Evolutionary conservation across 2,888 invertebrate genomes (phyloP).

Genomic region (Xylocampa areola): DNA sequence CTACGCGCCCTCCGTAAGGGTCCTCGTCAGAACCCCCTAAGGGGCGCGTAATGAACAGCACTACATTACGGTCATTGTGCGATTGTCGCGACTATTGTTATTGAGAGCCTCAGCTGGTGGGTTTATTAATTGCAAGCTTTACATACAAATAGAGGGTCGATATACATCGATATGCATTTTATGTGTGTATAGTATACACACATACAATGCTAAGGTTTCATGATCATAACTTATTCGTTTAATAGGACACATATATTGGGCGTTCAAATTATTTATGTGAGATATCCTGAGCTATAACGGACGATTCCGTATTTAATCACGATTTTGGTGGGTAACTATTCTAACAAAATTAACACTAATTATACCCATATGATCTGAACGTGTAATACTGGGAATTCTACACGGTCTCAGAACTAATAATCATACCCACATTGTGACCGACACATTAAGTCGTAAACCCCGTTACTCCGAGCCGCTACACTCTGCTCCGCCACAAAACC

Average conservation of each 20-base stretch:
- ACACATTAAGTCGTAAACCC: not conserved
- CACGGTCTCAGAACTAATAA: too few relatives aligned
- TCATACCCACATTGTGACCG: not conserved
- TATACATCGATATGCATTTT: too few relatives aligned
- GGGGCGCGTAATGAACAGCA: constrained; percentile 26
- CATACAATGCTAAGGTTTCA: constrained; percentile 2
- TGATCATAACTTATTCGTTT: not conserved
- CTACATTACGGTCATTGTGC: constrained; percentile 22
- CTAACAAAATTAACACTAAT: too few relatives aligned
- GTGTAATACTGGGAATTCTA: too few relatives aligned
- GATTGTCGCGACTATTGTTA: constrained; percentile 22
- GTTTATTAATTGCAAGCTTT: constrained; percentile 23
- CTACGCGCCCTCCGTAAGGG: constrained; percentile 6
- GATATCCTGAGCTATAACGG: too few relatives aligned
- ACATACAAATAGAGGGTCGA: constrained; percentile 17
- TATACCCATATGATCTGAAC: too few relatives aligned
- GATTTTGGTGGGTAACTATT: too few relatives aligned
- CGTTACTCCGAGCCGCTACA: constrained; percentile 2
- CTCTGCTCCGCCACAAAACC: not conserved
- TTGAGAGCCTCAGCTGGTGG: constrained; percentile 1
- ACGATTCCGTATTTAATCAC: too few relatives aligned
- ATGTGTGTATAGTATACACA: too few relatives aligned
- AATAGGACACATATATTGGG: constrained; percentile 11
- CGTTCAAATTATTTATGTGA: constrained; percentile 14
- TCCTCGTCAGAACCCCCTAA: constrained; percentile 9